These are phyloP conservation scores for Holacanthus passer DNA, from an alignment of 2,113 vertebrate species.

Conservation along the genomic window DNA sequence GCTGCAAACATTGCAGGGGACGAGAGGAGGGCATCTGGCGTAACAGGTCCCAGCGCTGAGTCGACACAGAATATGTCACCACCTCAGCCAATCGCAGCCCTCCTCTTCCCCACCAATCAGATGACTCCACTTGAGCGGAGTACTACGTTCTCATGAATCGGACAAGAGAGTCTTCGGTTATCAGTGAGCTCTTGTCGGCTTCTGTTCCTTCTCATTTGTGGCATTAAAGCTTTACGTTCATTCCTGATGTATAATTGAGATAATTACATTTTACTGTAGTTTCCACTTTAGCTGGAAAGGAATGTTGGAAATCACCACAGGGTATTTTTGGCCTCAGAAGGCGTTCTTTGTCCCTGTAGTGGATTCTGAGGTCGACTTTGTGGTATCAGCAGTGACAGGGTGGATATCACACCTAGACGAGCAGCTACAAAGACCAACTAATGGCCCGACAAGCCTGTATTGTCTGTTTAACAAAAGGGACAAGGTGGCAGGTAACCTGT, in stretches of 20 bases:
- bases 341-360: constrained; percentile 20
- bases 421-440: constrained; percentile 77
- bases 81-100: constrained; percentile 68
- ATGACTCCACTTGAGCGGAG: constrained; percentile 42
- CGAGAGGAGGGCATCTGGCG: constrained; percentile 85
- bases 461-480: constrained; percentile 78
- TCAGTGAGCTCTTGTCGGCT: neutral
- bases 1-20: constrained; percentile 86
- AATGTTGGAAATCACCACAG: constrained; percentile 8
- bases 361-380: constrained; percentile 25
- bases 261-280: constrained; percentile 24
- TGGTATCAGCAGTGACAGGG: constrained; percentile 39
- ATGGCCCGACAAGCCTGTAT: constrained; percentile 71
- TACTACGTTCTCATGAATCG: constrained; percentile 72
- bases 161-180: neutral
- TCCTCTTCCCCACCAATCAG: constrained; percentile 66
- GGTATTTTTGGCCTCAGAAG: neutral
- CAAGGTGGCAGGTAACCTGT: constrained; percentile 68
- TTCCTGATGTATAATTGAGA: constrained; percentile 8
- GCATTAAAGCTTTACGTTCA: neutral
- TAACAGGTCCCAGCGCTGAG: constrained; percentile 82
- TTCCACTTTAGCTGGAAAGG: constrained; percentile 13
- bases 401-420: constrained; percentile 74
- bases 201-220: neutral
- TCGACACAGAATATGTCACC: constrained; percentile 69